Base-by-base conservation (phyloP, 2,113 vertebrate species). In the Trinectes maculatus region DNA sequence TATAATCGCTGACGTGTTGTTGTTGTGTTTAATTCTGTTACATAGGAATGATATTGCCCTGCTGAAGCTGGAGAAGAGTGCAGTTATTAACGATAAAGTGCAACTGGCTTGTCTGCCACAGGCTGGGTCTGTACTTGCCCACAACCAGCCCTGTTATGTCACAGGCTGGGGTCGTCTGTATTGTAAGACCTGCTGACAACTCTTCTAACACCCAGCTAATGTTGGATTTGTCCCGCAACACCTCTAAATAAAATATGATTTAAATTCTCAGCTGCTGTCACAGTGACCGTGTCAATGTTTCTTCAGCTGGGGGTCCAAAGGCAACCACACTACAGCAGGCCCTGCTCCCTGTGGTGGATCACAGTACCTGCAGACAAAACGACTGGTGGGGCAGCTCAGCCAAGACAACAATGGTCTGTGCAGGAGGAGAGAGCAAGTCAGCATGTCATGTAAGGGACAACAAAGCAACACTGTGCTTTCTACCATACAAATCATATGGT, bases 341-440 rank as follows among this genome's bases (percentile, higher is more conserved):
- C 0, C 75, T 94, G 19, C 93, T 94, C 65, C 94, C 93, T 0
- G 86, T 95, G 24, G 95, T 96, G 80, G 89, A 87, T 8, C 3
- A 95, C 0, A 56, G 68, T 6, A 91, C 74, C 0, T 96, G 95
- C 64, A 87, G 88, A 6, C 13, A 52, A 53, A 4, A 1, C 0
- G 71, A 91, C 78, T 96, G 93, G 93, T 97, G 95, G 95, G 89
- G 94, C 2, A 21, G 4, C 82, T 59, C 4, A 0, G 94, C 92
- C 12, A 85, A 3, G 13, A 0, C 69, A 0, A 91, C 73, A 0
- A 95, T 95, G 94, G 75, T 96, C 53, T 95, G 95, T 0, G 94
- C 94, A 0, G 95, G 95, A 0, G 95, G 94, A 0, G 94, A 94
- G 0, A 93, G 92, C 0, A 26, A 93, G 18, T 91, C 94, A 0